Base-by-base conservation (phyloP, 1,140 invertebrate genomes). In the Brachionus manjavacas region DNA sequence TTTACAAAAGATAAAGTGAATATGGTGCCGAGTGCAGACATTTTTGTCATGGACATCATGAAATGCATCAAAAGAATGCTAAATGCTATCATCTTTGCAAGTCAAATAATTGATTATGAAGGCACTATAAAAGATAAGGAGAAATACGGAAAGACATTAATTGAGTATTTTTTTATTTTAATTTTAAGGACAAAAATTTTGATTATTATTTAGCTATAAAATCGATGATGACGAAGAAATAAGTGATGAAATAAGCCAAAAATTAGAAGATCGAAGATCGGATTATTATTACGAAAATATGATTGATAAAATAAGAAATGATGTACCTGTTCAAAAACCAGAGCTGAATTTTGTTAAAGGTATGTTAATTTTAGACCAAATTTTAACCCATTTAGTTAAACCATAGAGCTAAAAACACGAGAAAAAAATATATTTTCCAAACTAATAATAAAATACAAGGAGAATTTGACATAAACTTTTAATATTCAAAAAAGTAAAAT, bases 231-330 rank as follows among this genome's bases (percentile, higher is more conserved):
- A 81, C 12, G 79, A 81, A 35, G 76, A 80, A 39, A 20, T 64
- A 3, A 64, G 31, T 20, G 41, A 81, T 64, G 79, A 81, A 25
- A 20, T 46, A n/a, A 43, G 23, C 6, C 11, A 64, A 76, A 76
- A 76, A 49, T 25, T 49, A 46, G 20, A 76, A 76, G 72, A 76
- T 11, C 14, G 43, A 49, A 76, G 49, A 11, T 49, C 72, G 16
- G 72, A 76, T 28, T 76, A 52, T 76, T 76, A 76, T n/a, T 76
- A 76, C 52, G 41, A 49, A 25, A 76, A 49, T n/a, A 76, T 76
- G 72, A 76, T 76, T n/a, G 20, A 46, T 28, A 76, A 76, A 76
- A 12, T 25, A 25, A 28, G 41, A 49, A 23, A 76, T 25, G 72
- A 76, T 25, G 4, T 76, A 46, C 72, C 72, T 46, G 72, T 76